A percentile compares a stretch with the other conserved stretches of the same genome.
phyloP scores from a whole-genome alignment of 2,113 vertebrate genomes.

The Forbesichthys papilliferus region DNA sequence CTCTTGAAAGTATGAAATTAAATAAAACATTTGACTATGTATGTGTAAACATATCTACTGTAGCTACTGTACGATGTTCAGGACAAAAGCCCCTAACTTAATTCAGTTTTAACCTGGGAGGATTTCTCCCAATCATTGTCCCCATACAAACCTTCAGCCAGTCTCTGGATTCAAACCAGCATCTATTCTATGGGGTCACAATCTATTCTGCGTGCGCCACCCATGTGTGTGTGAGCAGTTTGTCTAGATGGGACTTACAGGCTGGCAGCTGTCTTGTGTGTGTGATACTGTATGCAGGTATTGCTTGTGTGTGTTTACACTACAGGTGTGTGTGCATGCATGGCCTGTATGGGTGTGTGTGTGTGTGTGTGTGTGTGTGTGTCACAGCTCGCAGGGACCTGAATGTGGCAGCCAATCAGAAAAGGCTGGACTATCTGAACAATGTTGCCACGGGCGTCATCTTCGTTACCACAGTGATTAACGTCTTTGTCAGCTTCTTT shows the following conservation, averaged over 20 bases:
- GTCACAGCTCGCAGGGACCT: slow-evolving; percentile 71
- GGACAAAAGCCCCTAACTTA: background rate
- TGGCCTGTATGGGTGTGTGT: slow-evolving; percentile 8
- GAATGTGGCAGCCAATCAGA: slow-evolving; percentile 73
- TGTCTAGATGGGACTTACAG: slow-evolving; percentile 1
- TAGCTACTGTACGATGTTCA: too few species aligned
- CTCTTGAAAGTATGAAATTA: too few species aligned
- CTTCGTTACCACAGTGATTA: slow-evolving; percentile 60
- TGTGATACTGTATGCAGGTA: background rate
- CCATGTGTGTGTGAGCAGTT: slow-evolving; percentile 3
- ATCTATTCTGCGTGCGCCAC: background rate
- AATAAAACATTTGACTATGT: background rate
- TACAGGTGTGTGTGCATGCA: background rate
- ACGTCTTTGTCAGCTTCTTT: slow-evolving; percentile 75
- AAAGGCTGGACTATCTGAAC: slow-evolving; percentile 72
- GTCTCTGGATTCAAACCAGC: background rate
- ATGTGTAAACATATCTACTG: background rate
- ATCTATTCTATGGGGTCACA: background rate
- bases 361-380: slow-evolving; percentile 41
- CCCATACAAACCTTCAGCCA: background rate
- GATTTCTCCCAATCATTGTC: background rate
- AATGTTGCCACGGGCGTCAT: slow-evolving; percentile 68
- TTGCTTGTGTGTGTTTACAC: slow-evolving; percentile 15
- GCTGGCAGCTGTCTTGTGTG: background rate
- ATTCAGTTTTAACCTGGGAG: too few species aligned